phyloP scores from a whole-genome alignment of 2,888 invertebrate species.

The Alviniconcha strummeri region DNA sequence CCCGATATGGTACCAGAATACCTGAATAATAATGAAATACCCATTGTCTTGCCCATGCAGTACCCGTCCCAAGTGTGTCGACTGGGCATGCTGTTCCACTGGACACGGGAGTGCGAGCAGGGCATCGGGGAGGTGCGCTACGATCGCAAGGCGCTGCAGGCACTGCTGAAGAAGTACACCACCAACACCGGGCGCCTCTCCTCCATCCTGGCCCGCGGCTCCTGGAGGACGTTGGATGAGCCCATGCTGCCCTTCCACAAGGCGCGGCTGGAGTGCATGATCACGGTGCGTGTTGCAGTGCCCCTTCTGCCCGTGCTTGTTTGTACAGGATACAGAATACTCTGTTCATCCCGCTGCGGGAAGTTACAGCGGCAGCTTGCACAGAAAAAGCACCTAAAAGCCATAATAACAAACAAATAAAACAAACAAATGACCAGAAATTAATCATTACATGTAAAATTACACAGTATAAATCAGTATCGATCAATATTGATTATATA shows the following conservation, averaged over 20 bases:
- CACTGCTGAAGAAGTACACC: slow-evolving; percentile 66
- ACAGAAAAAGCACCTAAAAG: too few species aligned
- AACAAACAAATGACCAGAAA: too few species aligned
- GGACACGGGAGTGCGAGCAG: slow-evolving; percentile 72
- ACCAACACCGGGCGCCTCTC: slow-evolving; percentile 62
- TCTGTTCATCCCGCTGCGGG: too few species aligned
- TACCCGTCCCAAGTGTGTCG: slow-evolving; percentile 73
- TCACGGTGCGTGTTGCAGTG: slow-evolving; percentile 61
- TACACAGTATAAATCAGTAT: too few species aligned
- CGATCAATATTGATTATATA: too few species aligned
- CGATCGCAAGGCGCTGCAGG: slow-evolving; percentile 70
- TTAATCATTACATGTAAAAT: too few species aligned
- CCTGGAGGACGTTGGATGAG: slow-evolving; percentile 66
- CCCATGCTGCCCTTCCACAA: slow-evolving; percentile 67
- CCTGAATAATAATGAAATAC: too few species aligned
- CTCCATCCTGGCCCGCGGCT: slow-evolving; percentile 57
- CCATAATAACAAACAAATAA: too few species aligned
- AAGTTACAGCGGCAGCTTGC: too few species aligned
- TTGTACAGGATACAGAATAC: too few species aligned
- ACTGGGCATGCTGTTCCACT: slow-evolving; percentile 70
- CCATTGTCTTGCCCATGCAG: slow-evolving; percentile 44
- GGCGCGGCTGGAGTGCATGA: slow-evolving; percentile 69
- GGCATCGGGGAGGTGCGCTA: slow-evolving; percentile 69
- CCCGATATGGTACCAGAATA: too few species aligned
- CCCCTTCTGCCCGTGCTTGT: too few species aligned